A percentile compares a stretch with the other conserved stretches of the same genome.
These are phyloP conservation scores for Clarias batrachus DNA, from an alignment of 2,113 vertebrate genomes.

Conservation along the genomic window DNA sequence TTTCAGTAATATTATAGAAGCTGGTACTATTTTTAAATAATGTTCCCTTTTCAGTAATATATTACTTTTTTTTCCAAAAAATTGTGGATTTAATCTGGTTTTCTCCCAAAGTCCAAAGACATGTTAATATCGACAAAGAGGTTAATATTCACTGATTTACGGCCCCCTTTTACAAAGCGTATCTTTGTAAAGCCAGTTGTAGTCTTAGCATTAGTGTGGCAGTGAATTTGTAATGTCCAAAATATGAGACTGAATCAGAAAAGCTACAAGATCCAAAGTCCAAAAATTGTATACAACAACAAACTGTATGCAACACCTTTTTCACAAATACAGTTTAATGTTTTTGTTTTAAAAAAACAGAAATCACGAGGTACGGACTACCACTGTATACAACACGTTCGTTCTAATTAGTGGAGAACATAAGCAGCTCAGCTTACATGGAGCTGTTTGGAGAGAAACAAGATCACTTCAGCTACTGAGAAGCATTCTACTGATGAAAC, in stretches of 20 bases:
- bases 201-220: neutral
- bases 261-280: neutral
- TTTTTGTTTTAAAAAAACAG: neutral
- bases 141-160: neutral
- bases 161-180: no score
- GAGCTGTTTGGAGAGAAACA: neutral
- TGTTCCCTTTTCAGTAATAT: neutral
- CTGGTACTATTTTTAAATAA: neutral
- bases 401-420: neutral
- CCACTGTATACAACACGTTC: neutral
- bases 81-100: neutral
- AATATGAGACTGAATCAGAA: neutral
- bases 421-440: neutral
- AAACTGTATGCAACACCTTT: no score
- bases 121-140: no score
- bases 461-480: neutral
- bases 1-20: neutral
- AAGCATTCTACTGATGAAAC: neutral
- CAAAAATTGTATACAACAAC: neutral
- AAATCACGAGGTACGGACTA: neutral
- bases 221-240: neutral
- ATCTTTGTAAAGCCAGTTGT: neutral
- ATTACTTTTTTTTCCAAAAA: neutral
- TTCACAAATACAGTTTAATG: neutral
- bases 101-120: no score